Evolutionary conservation across 1,140 invertebrate species (phyloP).

Genomic region (Uloborus diversus): DNA sequence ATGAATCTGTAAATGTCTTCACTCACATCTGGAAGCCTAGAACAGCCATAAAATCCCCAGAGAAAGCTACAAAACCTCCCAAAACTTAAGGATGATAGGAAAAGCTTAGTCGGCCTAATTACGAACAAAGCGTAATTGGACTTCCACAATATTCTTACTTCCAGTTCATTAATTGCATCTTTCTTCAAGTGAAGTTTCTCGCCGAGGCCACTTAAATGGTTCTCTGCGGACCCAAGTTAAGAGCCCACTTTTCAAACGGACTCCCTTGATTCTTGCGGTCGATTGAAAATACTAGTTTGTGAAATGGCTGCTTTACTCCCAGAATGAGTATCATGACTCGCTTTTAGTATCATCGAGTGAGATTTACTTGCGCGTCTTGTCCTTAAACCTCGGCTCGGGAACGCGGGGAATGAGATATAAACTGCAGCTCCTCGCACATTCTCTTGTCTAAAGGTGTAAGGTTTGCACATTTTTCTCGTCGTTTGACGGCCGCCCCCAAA

Average conservation of each 20-base stretch:
- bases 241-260: slow-evolving; percentile 29
- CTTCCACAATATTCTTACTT: slow-evolving; percentile 1
- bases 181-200: too few relatives aligned
- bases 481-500: too few relatives aligned
- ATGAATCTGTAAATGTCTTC: too few relatives aligned
- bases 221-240: neutral
- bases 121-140: slow-evolving; percentile 5
- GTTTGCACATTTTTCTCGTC: too few relatives aligned
- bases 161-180: slow-evolving; percentile 32
- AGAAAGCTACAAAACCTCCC: neutral
- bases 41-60: neutral
- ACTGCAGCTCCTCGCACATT: too few relatives aligned
- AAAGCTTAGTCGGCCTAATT: neutral
- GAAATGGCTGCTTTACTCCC: neutral
- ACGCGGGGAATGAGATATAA: slow-evolving; percentile 36
- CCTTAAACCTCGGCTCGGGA: neutral
- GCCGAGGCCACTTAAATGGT: slow-evolving; percentile 9
- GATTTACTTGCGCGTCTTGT: slow-evolving; percentile 5
- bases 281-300: slow-evolving; percentile 30
- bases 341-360: slow-evolving; percentile 25
- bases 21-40: neutral
- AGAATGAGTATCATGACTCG: neutral
- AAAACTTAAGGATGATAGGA: neutral
- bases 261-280: slow-evolving; percentile 22
- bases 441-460: too few relatives aligned